Conservation (phyloP, 2,797 vertebrate genomes). For the Parauchenoglanis punctatus region DNA sequence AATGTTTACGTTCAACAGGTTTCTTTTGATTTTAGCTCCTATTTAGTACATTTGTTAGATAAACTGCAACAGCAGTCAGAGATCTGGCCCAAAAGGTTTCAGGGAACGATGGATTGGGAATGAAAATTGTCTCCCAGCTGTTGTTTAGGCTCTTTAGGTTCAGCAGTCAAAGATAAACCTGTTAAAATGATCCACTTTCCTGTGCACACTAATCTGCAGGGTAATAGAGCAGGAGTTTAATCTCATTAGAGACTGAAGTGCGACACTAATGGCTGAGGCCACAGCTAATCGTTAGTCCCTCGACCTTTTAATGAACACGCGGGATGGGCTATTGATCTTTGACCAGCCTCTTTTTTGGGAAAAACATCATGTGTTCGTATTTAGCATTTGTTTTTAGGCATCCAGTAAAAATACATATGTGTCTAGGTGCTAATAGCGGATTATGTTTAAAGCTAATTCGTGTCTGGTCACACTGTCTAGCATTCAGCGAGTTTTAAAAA, state of each 20-base stretch:
- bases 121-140: background rate
- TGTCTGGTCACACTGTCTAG: background rate
- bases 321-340: slow-evolving; percentile 3
- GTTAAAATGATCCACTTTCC: slow-evolving; percentile 21
- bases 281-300: background rate
- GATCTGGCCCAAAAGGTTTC: background rate
- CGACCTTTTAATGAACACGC: background rate
- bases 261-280: slow-evolving; percentile 20
- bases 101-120: background rate
- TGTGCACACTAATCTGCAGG: background rate
- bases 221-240: background rate
- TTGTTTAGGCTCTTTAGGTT: background rate
- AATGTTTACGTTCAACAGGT: background rate
- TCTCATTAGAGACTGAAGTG: background rate
- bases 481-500: background rate
- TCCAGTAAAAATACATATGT: background rate
- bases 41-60: background rate
- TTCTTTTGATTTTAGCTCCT: background rate
- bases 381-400: background rate
- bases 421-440: background rate
- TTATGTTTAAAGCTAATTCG: background rate
- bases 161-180: slow-evolving; percentile 16
- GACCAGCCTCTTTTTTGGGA: background rate
- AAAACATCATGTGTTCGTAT: background rate
- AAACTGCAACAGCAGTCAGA: background rate